Evolutionary conservation across 1,140 invertebrate genomes (phyloP), one percentile per base, ranked within the genome.

Genomic region (Brachystomella parvula): DNA sequence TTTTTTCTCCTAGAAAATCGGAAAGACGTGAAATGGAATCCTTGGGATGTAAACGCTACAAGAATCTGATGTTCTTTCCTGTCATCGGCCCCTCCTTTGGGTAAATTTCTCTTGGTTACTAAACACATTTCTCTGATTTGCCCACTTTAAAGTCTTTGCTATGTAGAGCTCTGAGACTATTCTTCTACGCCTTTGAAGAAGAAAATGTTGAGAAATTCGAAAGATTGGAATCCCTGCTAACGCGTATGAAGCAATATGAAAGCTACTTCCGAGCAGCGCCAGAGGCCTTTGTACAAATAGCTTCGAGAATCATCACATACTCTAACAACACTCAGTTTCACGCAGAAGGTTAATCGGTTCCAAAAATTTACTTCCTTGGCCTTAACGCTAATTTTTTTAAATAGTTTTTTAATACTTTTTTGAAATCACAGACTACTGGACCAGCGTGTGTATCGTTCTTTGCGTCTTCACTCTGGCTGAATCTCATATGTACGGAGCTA

Each of bases 191-290:
- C 28, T 29, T 64, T n/a, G 30, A 63, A 39, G 66, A 68, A 47
- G 17, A 59, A 47, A 26, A 64, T 33, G 62, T 39, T 3, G 66
- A 64, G 21, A 58, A 39, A 47, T 64, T 64, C 47, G 66, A 68
- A 39, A 35, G 66, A 6, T 31, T 68, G 35, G 66, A 68, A 60
- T 68, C 66, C 6, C 47, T 68, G n/a, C 62, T 68, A 3, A 44
- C 24, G 17, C 30, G 57, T 31, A 68, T 68, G 66, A 68, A 68
- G 30, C 61, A 64, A 26, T 68, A 68, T 35, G 66, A 68, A 57
- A 64, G 53, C 35, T 68, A 60, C 32, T 68, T 68, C 47, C 33
- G 66, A 44, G 66, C 66, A 1, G 66, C 66, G 19, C 66, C 66
- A 1, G 66, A 68, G 61, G 66, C 66, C 2, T 60, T 68, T 49